Evolutionary conservation across 2,888 invertebrate species (phyloP).

Genomic region (Bombylius major): DNA sequence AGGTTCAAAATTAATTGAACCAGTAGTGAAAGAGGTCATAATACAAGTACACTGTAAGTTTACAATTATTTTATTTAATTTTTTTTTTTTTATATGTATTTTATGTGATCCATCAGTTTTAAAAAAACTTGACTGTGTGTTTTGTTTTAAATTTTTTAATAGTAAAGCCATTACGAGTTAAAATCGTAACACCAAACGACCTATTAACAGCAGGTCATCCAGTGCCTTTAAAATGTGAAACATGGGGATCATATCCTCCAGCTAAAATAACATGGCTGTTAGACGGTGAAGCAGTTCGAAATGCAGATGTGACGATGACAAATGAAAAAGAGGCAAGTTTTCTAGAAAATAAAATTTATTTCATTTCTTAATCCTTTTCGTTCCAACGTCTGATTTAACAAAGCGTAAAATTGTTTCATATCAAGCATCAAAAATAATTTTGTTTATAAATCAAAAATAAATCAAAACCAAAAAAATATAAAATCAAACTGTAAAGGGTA

Average conservation of each 20-base stretch:
- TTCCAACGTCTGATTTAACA: no score
- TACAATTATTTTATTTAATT: not conserved
- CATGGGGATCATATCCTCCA: conserved; percentile 70
- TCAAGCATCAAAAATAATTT: no score
- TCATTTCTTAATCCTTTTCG: no score
- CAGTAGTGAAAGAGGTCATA: conserved; percentile 58
- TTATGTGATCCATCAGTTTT: not conserved
- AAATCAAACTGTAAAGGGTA: no score
- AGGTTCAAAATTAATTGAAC: conserved; percentile 55
- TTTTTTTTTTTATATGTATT: not conserved
- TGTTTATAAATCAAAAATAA: no score
- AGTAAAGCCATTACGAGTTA: conserved; percentile 70
- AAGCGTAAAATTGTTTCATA: no score
- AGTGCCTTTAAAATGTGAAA: conserved; percentile 62
- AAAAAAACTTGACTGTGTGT: conserved; percentile 6
- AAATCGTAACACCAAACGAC: conserved; percentile 58
- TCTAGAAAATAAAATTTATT: no score
- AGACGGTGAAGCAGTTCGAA: conserved; percentile 52
- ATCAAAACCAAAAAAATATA: no score
- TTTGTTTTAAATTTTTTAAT: conserved; percentile 21
- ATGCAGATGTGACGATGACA: conserved; percentile 47
- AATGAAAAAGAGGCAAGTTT: conserved; percentile 33
- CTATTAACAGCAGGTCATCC: conserved; percentile 61
- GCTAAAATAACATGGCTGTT: conserved; percentile 73
- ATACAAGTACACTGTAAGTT: conserved; percentile 58